phyloP scores from a whole-genome alignment of 2,888 invertebrate species.

The Brachypterus glaber region DNA sequence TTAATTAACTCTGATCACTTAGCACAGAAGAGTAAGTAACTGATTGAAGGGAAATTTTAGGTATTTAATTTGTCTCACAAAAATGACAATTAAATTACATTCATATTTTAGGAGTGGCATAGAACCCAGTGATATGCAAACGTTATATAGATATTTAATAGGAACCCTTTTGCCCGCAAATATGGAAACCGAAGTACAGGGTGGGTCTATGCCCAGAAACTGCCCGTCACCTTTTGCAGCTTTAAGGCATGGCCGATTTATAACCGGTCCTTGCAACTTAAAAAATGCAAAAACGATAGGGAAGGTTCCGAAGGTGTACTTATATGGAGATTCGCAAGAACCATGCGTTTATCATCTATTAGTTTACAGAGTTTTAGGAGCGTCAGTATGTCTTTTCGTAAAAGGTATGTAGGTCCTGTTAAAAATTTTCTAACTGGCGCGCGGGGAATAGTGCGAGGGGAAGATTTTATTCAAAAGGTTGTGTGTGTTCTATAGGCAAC shows the following conservation, averaged over 20 bases:
- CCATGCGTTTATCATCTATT: slow-evolving; percentile 60
- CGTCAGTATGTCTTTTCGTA: slow-evolving; percentile 76
- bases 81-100: too few relatives aligned
- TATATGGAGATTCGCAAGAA: slow-evolving; percentile 50
- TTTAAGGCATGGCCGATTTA: slow-evolving; percentile 52
- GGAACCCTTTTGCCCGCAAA: slow-evolving; percentile 71
- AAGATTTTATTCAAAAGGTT: too few relatives aligned
- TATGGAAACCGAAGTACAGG: slow-evolving; percentile 60
- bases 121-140: slow-evolving; percentile 74
- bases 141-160: slow-evolving; percentile 77
- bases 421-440: slow-evolving; percentile 3
- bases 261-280: slow-evolving; percentile 56
- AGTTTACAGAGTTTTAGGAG: slow-evolving; percentile 76
- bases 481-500: too few relatives aligned
- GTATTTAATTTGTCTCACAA: too few relatives aligned
- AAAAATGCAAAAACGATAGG: slow-evolving; percentile 45
- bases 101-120: slow-evolving; percentile 65
- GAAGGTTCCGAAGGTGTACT: slow-evolving; percentile 61
- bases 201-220: slow-evolving; percentile 54
- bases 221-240: slow-evolving; percentile 43
- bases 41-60: too few relatives aligned
- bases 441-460: too few relatives aligned
- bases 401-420: slow-evolving; percentile 48
- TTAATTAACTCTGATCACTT: too few relatives aligned
- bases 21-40: too few relatives aligned